phyloP scores from a whole-genome alignment of 2,888 invertebrate species.

The Teleogryllus oceanicus region DNA sequence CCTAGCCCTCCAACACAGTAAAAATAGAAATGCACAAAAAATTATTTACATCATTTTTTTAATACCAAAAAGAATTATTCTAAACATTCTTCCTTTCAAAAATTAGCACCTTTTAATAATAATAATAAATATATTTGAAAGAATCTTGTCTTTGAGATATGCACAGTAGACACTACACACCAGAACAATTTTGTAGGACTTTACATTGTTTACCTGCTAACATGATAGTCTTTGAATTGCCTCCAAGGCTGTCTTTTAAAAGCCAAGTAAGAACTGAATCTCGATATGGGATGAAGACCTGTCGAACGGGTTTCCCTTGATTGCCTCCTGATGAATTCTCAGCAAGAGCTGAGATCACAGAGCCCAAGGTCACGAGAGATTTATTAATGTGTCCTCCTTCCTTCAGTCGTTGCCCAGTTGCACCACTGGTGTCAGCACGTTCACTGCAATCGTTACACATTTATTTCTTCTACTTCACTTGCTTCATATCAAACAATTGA shows the following conservation, averaged over 20 bases:
- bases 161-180: too few species aligned
- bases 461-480: neutral
- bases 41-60: too few species aligned
- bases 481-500: too few species aligned
- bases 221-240: constrained; percentile 90
- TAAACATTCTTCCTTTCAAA: too few species aligned
- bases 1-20: too few species aligned
- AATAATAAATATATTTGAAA: too few species aligned
- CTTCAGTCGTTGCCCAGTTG: constrained; percentile 83
- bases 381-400: constrained; percentile 90
- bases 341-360: constrained; percentile 81
- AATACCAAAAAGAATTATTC: too few species aligned
- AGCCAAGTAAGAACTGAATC: constrained; percentile 87
- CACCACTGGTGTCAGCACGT: constrained; percentile 83
- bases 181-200: too few species aligned
- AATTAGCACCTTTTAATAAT: too few species aligned
- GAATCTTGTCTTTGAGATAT: too few species aligned
- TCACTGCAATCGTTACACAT: constrained; percentile 56
- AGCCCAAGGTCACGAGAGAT: constrained; percentile 81
- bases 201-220: constrained; percentile 58
- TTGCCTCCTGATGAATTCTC: constrained; percentile 53
- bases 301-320: constrained; percentile 30
- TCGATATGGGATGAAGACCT: constrained; percentile 78
- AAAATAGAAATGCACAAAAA: too few species aligned
- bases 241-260: constrained; percentile 81